A percentile compares a stretch with the other conserved stretches of the same genome.
These are phyloP conservation scores for Dryobotodes eremita DNA, from an alignment of 2,888 invertebrate genomes.

Conservation along the genomic window DNA sequence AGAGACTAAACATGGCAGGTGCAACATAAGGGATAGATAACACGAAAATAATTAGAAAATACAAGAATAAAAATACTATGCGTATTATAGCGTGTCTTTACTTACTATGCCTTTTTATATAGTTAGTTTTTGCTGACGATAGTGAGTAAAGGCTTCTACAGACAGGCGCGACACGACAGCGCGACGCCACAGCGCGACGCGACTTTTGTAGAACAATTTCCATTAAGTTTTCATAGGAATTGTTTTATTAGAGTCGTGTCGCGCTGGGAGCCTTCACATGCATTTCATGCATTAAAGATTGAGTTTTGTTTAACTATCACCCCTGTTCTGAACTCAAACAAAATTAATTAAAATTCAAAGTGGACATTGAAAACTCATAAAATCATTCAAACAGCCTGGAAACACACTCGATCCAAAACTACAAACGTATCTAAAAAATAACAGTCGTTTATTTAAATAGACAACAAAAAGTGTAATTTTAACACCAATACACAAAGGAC, in stretches of 20 bases:
- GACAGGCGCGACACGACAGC: too few relatives aligned
- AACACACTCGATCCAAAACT: background rate
- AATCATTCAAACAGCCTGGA: too few relatives aligned
- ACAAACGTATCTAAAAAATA: background rate
- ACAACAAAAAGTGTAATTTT: conserved; percentile 27
- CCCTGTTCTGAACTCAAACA: background rate
- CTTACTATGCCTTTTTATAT: background rate
- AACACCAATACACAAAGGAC: conserved; percentile 45
- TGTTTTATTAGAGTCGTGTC: too few relatives aligned
- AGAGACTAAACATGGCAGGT: background rate
- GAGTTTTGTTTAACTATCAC: background rate
- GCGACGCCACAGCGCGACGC: too few relatives aligned
- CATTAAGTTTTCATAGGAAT: too few relatives aligned
- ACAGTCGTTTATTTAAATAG: conserved; percentile 16
- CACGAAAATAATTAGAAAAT: background rate
- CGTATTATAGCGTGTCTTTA: background rate
- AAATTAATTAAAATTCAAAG: background rate
- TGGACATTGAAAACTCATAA: background rate
- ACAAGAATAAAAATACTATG: background rate
- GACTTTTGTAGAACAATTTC: too few relatives aligned
- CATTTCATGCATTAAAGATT: background rate
- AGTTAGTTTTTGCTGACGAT: background rate
- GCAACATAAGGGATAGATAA: background rate
- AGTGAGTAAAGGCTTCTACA: too few relatives aligned
- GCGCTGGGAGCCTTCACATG: background rate